Percentiles rank a stretch among this genome's conserved stretches.
Evolutionary conservation across 1,140 invertebrate species (phyloP).

Genomic region (Macrostomum lignano): DNA sequence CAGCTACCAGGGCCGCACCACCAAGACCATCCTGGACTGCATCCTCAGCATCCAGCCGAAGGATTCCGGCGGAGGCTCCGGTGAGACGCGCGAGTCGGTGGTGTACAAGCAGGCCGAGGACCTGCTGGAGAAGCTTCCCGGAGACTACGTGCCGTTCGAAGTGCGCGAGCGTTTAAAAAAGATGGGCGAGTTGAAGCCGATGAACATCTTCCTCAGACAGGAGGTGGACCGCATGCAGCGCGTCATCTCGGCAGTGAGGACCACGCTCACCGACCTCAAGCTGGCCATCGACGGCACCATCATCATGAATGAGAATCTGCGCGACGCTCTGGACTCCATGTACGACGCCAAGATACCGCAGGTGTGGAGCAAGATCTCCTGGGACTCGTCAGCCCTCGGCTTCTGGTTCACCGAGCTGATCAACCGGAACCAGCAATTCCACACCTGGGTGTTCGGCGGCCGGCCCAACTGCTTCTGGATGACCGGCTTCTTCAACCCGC

Average conservation of each 20-base stretch:
- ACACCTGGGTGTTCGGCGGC: slow-evolving; percentile 33
- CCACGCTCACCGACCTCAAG: slow-evolving; percentile 58
- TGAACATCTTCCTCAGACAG: slow-evolving; percentile 40
- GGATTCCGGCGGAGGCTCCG: slow-evolving; percentile 40
- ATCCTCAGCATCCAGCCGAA: slow-evolving; percentile 78
- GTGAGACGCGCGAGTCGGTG: slow-evolving; percentile 18
- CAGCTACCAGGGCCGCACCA: slow-evolving; percentile 59
- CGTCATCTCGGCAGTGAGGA: slow-evolving; percentile 47
- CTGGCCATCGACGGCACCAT: slow-evolving; percentile 84
- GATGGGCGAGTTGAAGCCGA: slow-evolving; percentile 33
- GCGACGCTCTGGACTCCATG: slow-evolving; percentile 68
- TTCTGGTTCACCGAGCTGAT: slow-evolving; percentile 88
- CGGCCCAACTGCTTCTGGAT: slow-evolving; percentile 66
- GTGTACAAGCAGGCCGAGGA: slow-evolving; percentile 17
- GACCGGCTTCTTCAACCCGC: slow-evolving; percentile 88
- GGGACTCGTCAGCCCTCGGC: slow-evolving; percentile 77
- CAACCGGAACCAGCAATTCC: slow-evolving; percentile 41
- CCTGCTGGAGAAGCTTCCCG: slow-evolving; percentile 22
- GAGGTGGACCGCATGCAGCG: slow-evolving; percentile 72
- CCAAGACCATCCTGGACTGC: slow-evolving; percentile 64
- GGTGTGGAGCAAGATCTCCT: slow-evolving; percentile 59
- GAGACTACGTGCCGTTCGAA: slow-evolving; percentile 17
- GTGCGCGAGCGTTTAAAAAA: slow-evolving; percentile 34
- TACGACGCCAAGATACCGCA: slow-evolving; percentile 72
- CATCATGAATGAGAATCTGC: slow-evolving; percentile 63